Evolutionary conservation across 2,797 vertebrate species (phyloP), one percentile per base, ranked within the genome.

Genomic region (Takifugu rubripes): DNA sequence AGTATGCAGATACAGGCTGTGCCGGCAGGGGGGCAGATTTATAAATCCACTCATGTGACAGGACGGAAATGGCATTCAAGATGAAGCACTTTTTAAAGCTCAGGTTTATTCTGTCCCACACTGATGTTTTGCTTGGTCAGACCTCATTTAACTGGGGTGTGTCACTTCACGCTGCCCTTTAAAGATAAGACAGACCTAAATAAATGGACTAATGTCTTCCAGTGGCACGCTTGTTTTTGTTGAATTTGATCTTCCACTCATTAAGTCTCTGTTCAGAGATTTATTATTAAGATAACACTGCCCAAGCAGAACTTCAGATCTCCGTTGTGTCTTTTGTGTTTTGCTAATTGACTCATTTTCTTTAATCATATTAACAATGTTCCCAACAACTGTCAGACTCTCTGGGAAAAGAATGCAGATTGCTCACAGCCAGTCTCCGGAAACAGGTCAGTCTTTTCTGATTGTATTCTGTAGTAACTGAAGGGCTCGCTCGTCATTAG

Each of bases 361-460:
- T 75, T 75, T 77, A 29, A 74, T 75, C 69, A 60, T 52, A 60
- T 74, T 79, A 70, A 83, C 36, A 57, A 77, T 55, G 54, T 63
- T 45, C 54, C 49, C 27, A 15, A 71, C 59, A 74, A 70, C 29
- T 25, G 72, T 75, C 66, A 71, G 67, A 66, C 43, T 45, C 42
- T 67, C 44, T 58, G 65, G 48, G 44, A 74, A 68, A 87, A 77
- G 77, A 88, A 87, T 83, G 84, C 54, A 70, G 84, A 87, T 85
- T 81, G 80, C 70, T 87, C 57, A 56, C 84, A 87, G 82, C 66
- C 66, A 14, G 3, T 47, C 33, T 63, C 68, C 14, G 3, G 71
- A 83, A 78, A 77, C 40, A 29, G 72, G 62, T 82, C 66, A 56
- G 66, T 70, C 21, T 21, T 29, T 29, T 29, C 27, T 29, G 27